Conservation (phyloP, 2,888 invertebrate species). For the Drosophila birchii region DNA sequence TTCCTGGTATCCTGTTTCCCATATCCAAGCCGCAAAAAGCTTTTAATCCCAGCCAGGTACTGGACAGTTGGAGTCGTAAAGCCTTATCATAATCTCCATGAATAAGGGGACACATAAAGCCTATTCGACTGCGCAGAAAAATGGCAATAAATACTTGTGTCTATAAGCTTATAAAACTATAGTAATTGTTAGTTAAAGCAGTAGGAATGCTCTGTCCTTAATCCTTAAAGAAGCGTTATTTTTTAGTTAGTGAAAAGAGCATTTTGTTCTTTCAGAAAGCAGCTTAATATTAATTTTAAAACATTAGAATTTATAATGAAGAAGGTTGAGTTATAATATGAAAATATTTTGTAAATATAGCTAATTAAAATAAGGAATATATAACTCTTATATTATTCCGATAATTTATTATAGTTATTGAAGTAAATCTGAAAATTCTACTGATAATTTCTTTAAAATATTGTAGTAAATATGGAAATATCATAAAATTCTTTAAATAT, state of each 20-base stretch:
- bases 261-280: too few species aligned
- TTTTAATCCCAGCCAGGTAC: conserved; percentile 50
- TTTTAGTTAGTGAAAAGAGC: not conserved
- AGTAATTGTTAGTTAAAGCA: not conserved
- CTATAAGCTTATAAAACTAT: not conserved
- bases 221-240: not conserved
- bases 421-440: not conserved
- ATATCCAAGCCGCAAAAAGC: conserved; percentile 45
- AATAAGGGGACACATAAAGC: conserved; percentile 15
- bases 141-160: not conserved
- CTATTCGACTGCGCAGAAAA: conserved; percentile 14
- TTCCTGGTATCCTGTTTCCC: conserved; percentile 9
- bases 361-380: too few species aligned
- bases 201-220: not conserved
- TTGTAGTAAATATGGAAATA: not conserved
- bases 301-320: not conserved
- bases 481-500: not conserved
- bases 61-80: conserved; percentile 49
- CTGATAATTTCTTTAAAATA: not conserved
- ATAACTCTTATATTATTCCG: too few species aligned
- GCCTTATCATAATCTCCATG: conserved; percentile 52
- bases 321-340: too few species aligned
- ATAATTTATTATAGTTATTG: not conserved
- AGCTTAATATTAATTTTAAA: not conserved
- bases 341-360: too few species aligned